Percentiles rank a stretch among this genome's conserved stretches.
phyloP scores from a whole-genome alignment of 2,113 vertebrate genomes.

The Rhinoptilus africanus region DNA sequence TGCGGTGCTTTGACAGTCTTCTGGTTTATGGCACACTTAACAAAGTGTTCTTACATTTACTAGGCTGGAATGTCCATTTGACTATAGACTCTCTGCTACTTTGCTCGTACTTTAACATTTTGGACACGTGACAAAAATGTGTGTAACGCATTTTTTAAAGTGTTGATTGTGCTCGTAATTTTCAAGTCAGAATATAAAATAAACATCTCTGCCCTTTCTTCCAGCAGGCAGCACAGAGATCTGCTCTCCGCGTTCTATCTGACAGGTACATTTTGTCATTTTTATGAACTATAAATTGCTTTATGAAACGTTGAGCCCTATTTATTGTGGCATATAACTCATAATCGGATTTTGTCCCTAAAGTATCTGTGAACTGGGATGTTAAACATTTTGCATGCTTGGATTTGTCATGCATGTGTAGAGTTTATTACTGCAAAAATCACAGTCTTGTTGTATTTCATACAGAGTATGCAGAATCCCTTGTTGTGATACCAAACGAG shows the following conservation, averaged over 20 bases:
- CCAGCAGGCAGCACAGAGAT: constrained; percentile 83
- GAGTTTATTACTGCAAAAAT: constrained; percentile 77
- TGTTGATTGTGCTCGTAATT: constrained; percentile 76
- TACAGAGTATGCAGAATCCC: constrained; percentile 72
- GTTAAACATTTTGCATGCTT: constrained; percentile 81
- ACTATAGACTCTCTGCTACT: constrained; percentile 6
- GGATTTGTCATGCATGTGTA: constrained; percentile 79
- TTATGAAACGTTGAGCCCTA: constrained; percentile 81
- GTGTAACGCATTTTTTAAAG: constrained; percentile 60
- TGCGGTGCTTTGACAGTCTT: constrained; percentile 4
- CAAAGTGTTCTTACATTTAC: constrained; percentile 17
- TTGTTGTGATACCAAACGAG: constrained; percentile 71
- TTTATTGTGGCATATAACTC: constrained; percentile 83
- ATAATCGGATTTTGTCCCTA: constrained; percentile 80
- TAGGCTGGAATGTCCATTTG: constrained; percentile 46
- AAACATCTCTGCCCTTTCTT: constrained; percentile 83
- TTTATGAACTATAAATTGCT: constrained; percentile 87
- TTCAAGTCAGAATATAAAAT: constrained; percentile 81
- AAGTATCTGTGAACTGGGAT: constrained; percentile 77
- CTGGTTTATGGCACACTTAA: not conserved
- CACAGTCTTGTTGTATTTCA: constrained; percentile 74
- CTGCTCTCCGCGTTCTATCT: constrained; percentile 77
- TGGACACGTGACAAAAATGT: constrained; percentile 71
- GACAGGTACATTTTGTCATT: constrained; percentile 87
- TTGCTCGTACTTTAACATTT: constrained; percentile 58